Base-by-base conservation (phyloP, 2,113 vertebrate genomes). In the Pelobates fuscus region DNA sequence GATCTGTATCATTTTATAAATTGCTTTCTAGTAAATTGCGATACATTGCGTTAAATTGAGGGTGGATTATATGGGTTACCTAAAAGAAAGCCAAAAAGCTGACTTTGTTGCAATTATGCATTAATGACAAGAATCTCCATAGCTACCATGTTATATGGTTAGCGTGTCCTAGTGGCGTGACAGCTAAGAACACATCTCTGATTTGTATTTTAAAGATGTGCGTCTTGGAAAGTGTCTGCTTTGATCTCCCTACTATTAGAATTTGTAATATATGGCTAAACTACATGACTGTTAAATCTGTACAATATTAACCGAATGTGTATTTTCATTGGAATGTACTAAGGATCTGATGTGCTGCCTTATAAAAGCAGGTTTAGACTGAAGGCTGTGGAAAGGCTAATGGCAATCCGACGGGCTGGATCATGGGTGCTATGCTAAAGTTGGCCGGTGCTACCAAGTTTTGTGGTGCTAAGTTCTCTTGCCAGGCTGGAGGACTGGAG, bases 401-500 rank as follows among this genome's bases (percentile, higher is more conserved):
- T 11, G 66, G 44, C 46, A 68, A 68, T 68, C 46, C 46, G 5
- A 17, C 27, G 15, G n/a, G 12, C 12, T 32, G 24, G 24, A 27
- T 49, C n/a, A 15, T 55, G 46, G 27, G 27, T 55, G 66, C n/a
- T 55, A 52, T 27, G 49, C 1, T 55, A 21, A 24, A 18, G 59
- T 37, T 37, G 65, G 41, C 4, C 52, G 73, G 73, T 77, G 73
- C 73, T 77, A 32, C 12, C 18, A 30, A 57, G 49, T 43, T 62
- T 43, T 66, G 73, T 68, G 73, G 65, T 77, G 73, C 73, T 77
- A 77, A 46, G 11, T 67, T 49, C 26, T 61, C 32, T 29, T 52
- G 21, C 59, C 24, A 32, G 55, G 43, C 32, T 52, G 14, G 68
- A 77, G 65, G 73, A 63, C 64, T 77, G 15, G 58, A 32, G 26